Evolutionary conservation across 2,888 invertebrate genomes (phyloP), one percentile per base, ranked within the genome.

Genomic region (Diarsia mendica): DNA sequence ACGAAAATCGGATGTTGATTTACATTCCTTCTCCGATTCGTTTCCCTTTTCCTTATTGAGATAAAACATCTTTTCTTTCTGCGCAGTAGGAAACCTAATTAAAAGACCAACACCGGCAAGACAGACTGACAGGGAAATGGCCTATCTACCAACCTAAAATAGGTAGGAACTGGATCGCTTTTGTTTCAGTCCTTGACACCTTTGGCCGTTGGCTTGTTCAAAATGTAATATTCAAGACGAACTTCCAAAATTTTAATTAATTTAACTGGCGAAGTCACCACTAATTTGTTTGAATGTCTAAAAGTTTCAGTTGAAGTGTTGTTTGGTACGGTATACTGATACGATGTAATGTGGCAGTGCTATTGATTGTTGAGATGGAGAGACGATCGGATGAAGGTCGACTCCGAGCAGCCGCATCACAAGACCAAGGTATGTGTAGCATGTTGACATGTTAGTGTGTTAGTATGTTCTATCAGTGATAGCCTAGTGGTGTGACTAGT

Each of bases 301-400:
- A 33, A 68, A 75, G 77, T 76, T 78, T 61, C 46, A 70, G 76
- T 84, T 80, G 18, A 80, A 85, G 85, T 84, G 83, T 76, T 61
- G 49, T 67, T 69, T 72, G 66, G 68, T 82, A 69, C n/a, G 60
- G 70, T 60, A 65, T 74, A 73, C 77, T 77, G 79, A 84, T 89
- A 92, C 89, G 86, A 93, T 93, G 91, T 91, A 90, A 93, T 86
- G 91, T 92, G 90, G 81, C 86, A 80, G 91, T 92, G 90, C 84
- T 88, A 91, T 90, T 82, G 87, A 90, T 89, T 92, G 91, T 79
- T 93, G 95, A 92, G 84, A 96, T 96, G 96, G 96, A 96, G 93
- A 95, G 92, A 84, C 91, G 94, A 85, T 86, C 90, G 80, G 96
- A 96, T 84, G 96, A 95, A 72, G 90, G 91, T 80, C 93, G 93